Conservation (phyloP, 2,113 vertebrate species). For the Boulengeromyrus knoepffleri region DNA sequence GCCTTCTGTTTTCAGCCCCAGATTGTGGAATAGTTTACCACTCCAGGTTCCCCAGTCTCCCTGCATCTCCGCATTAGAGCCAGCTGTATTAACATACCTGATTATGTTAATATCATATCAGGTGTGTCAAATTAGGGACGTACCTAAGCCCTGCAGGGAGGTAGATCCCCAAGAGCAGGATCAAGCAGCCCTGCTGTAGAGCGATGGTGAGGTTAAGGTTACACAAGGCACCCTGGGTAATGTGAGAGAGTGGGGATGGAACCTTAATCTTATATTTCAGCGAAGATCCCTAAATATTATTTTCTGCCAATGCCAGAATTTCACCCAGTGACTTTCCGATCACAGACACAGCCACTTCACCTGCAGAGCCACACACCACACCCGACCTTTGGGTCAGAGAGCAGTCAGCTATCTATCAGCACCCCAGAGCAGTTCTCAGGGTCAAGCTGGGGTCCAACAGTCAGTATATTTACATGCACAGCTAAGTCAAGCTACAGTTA, state of each 20-base stretch:
- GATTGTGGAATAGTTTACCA: not conserved
- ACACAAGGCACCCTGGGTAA: not conserved
- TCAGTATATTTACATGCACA: no score
- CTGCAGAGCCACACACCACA: not conserved
- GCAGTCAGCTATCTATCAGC: not conserved
- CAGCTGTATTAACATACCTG: not conserved
- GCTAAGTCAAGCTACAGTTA: no score
- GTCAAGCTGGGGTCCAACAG: not conserved
- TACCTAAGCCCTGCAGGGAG: not conserved
- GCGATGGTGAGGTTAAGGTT: not conserved
- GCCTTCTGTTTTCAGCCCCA: not conserved
- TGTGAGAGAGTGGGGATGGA: not conserved
- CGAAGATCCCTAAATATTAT: not conserved
- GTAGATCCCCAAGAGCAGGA: not conserved
- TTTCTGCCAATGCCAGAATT: not conserved
- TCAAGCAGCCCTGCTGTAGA: not conserved
- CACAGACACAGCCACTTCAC: not conserved
- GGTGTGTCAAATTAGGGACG: not conserved
- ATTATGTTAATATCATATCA: no score
- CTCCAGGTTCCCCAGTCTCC: not conserved
- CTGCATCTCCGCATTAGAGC: not conserved
- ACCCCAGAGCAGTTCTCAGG: not conserved
- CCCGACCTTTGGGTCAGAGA: not conserved
- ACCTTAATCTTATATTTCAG: not conserved
- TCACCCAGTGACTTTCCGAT: not conserved